Evolutionary conservation across 2,797 vertebrate genomes (phyloP), one percentile per base, ranked within the genome.

Genomic region (Amblyopsis hoosieri): DNA sequence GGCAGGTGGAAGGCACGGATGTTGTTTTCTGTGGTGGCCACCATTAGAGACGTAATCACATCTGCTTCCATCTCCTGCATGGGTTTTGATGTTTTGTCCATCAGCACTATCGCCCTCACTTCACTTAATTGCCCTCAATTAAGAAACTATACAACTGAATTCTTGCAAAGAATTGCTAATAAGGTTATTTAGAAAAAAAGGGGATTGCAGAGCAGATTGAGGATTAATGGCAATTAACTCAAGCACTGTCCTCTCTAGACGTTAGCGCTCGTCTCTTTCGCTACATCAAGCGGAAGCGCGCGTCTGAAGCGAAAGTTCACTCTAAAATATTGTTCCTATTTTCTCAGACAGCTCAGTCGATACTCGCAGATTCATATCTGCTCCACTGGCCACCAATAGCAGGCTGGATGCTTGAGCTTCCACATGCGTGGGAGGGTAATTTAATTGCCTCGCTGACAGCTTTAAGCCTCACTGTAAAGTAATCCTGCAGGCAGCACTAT

Each of bases 71-170:
- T 76, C 74, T 62, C 72, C 72, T 31, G 74, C 81, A 60, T 46
- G 54, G 76, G 81, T 87, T 88, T 90, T 87, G 83, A 87, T 87
- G 86, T 86, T 87, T 91, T 90, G 87, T 90, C 83, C 83, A 60
- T 66, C 82, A 67, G 66, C 82, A 84, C 84, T 86, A 89, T 87
- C 84, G 74, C 84, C 81, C 91, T 90, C 86, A 87, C 89, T 91
- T 89, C 86, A 90, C 80, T 90, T 92, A 91, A 92, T 92, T 92
- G 77, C 87, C 87, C 84, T 78, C 86, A 91, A 91, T 92, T 91
- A 92, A 79, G 81, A 89, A 80, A 80, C 85, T 79, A 90, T 85
- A 86, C 79, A 86, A 85, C 64, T 37, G 42, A 6, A n/a, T 76
- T 84, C 81, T 84, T 89, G 86, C 80, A 90, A 90, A 89, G 87